Percentiles rank a stretch among this genome's conserved stretches.
These are phyloP conservation scores for Petroica traversi DNA, from an alignment of 2,113 vertebrate genomes.

Conservation along the genomic window DNA sequence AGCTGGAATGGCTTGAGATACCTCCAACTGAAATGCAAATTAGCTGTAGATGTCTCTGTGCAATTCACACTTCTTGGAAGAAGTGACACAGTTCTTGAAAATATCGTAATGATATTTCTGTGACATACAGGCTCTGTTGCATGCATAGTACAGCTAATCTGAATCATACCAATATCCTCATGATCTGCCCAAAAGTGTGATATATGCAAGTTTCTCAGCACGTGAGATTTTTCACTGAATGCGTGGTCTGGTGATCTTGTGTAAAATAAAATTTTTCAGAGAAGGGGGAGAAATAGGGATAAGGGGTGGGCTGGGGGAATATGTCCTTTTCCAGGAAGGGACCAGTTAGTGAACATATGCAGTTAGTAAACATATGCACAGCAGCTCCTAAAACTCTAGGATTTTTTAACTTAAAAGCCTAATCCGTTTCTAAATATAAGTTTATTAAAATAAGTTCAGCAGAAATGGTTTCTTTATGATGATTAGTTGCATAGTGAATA, in stretches of 20 bases:
- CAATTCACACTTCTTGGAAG: slow-evolving; percentile 34
- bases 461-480: slow-evolving; percentile 8
- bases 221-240: background rate
- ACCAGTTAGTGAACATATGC: background rate
- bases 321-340: background rate
- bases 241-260: background rate
- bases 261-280: background rate
- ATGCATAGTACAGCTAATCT: background rate
- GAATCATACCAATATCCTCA: slow-evolving; percentile 6
- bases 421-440: background rate
- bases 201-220: background rate
- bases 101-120: background rate
- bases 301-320: background rate
- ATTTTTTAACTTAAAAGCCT: background rate
- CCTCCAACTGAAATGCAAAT: slow-evolving; percentile 42
- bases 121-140: background rate
- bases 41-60: background rate
- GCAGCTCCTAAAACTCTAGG: background rate
- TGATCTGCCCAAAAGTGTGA: background rate
- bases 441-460: background rate
- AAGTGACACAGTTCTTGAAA: slow-evolving; percentile 32
- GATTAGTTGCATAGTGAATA: background rate
- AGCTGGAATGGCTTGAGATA: background rate
- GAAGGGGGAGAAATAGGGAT: background rate
- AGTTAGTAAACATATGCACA: background rate